Percentiles rank a stretch among this genome's conserved stretches.
phyloP scores from a whole-genome alignment of 2,797 vertebrate genomes.

The Botia almorhae region DNA sequence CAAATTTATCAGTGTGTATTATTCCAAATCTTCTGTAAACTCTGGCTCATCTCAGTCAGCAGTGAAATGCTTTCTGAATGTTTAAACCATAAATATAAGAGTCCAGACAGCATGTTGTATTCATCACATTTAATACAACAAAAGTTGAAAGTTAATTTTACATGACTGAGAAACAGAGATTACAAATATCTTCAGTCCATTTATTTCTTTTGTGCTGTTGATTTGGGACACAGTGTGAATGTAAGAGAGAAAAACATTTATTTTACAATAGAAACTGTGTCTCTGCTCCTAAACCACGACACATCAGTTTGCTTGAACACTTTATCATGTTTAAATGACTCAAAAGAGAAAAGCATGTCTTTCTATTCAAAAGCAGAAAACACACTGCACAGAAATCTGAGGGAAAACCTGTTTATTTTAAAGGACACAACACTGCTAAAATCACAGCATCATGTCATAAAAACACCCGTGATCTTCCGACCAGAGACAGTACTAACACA shows the following conservation, averaged over 20 bases:
- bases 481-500: no score
- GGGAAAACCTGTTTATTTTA: no score
- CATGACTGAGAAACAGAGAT: constrained; percentile 36
- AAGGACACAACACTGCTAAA: no score
- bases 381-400: no score
- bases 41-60: no score
- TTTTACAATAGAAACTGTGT: constrained; percentile 18
- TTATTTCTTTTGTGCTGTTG: constrained; percentile 55
- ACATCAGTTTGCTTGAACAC: constrained; percentile 62
- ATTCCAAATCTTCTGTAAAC: no score
- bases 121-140: no score
- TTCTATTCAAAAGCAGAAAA: neutral
- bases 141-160: no score
- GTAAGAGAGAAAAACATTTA: constrained; percentile 22
- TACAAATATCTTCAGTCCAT: constrained; percentile 60
- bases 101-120: constrained; percentile 14
- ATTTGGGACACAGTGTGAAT: constrained; percentile 11
- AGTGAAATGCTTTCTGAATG: neutral
- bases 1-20: no score
- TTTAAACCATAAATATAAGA: neutral
- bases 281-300: constrained; percentile 60
- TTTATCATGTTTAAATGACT: constrained; percentile 32
- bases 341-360: constrained; percentile 14
- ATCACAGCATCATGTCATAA: no score
- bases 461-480: no score